A percentile compares a stretch with the other conserved stretches of the same genome.
Conservation (phyloP, 2,797 vertebrate genomes). For the Remorina albescens region DNA sequence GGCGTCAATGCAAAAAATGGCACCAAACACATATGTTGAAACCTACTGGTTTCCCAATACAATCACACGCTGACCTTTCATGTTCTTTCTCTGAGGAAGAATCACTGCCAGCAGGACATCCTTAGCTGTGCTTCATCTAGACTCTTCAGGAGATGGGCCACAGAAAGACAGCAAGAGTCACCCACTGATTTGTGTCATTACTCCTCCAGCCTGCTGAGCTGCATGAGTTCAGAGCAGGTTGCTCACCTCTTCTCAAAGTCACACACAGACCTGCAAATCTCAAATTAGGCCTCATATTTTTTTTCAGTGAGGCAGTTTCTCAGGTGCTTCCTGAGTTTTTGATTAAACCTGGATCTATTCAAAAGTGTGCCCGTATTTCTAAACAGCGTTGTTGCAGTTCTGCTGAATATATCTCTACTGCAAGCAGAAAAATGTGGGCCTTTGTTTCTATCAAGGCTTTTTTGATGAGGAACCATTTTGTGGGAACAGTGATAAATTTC, state of each 20-base stretch:
- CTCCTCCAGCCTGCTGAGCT: neutral
- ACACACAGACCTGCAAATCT: neutral
- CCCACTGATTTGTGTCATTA: constrained; percentile 16
- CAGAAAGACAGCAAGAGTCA: constrained; percentile 11
- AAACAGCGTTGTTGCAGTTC: constrained; percentile 22
- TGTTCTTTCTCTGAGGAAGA: constrained; percentile 52
- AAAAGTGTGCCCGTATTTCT: constrained; percentile 31
- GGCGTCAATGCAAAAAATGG: neutral
- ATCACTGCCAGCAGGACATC: constrained; percentile 57
- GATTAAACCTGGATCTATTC: constrained; percentile 28
- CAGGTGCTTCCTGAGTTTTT: constrained; percentile 3
- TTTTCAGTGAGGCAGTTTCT: constrained; percentile 13
- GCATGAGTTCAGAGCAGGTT: constrained; percentile 1
- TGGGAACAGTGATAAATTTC: constrained; percentile 51
- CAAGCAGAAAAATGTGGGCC: constrained; percentile 17
- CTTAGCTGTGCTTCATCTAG: constrained; percentile 30
- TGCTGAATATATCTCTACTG: constrained; percentile 19
- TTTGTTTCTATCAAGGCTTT: constrained; percentile 47
- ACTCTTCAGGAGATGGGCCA: constrained; percentile 11
- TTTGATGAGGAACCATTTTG: constrained; percentile 61
- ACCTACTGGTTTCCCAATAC: constrained; percentile 34
- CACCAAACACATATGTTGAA: constrained; percentile 5
- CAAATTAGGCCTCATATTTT: constrained; percentile 15
- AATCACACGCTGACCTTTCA: constrained; percentile 38
- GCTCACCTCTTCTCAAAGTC: neutral